phyloP scores from a whole-genome alignment of 2,888 invertebrate species.

The Ernsta delagoae region DNA sequence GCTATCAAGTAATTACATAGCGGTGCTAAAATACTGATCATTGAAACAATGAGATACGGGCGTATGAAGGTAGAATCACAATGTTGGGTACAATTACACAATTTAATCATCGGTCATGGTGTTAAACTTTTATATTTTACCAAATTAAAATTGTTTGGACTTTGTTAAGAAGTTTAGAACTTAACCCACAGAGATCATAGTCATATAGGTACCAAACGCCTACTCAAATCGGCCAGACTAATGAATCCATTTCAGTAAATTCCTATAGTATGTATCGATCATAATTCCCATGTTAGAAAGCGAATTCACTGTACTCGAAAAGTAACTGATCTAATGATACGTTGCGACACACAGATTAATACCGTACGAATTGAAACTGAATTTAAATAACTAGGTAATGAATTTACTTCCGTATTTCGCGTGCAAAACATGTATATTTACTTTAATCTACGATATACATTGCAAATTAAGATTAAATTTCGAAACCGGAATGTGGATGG shows the following conservation, averaged over 20 bases:
- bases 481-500: neutral
- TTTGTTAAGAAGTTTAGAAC: no score
- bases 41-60: constrained; percentile 19
- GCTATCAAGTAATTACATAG: constrained; percentile 17
- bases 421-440: neutral
- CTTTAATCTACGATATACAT: neutral
- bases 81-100: no score
- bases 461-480: constrained; percentile 4
- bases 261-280: no score
- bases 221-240: no score
- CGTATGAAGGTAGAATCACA: neutral
- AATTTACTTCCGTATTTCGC: neutral
- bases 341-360: constrained; percentile 1
- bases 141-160: no score
- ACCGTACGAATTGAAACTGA: constrained; percentile 5
- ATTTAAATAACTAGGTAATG: constrained; percentile 11
- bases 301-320: constrained; percentile 15
- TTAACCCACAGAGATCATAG: no score
- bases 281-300: constrained; percentile 21
- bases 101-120: no score
- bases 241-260: no score
- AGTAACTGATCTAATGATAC: constrained; percentile 11
- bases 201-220: no score
- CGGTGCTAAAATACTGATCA: neutral
- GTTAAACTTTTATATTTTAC: no score